Evolutionary conservation across 1,140 invertebrate genomes (phyloP).

Genomic region (Drosophila melanica): DNA sequence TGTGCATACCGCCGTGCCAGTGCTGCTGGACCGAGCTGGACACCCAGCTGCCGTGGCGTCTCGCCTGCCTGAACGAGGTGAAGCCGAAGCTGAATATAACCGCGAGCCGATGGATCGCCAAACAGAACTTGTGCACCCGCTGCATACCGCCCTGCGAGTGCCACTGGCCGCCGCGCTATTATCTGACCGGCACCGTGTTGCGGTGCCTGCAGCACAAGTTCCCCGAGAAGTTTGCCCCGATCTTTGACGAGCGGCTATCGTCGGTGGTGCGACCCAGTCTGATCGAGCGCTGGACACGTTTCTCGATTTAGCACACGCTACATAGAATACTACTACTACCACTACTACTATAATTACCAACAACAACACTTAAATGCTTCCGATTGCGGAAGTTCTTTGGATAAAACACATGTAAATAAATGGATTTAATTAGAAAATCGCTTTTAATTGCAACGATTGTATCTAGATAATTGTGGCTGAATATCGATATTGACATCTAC

Average conservation of each 20-base stretch:
- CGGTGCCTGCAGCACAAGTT: slow-evolving; percentile 56
- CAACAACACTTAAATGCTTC: too few species aligned
- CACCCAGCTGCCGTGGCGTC: slow-evolving; percentile 41
- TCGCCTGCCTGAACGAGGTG: slow-evolving; percentile 23
- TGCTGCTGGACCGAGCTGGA: slow-evolving; percentile 55
- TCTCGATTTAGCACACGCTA: slow-evolving; percentile 44
- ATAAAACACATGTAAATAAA: not conserved
- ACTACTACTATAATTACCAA: too few species aligned
- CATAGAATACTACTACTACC: not conserved
- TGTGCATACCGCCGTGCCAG: slow-evolving; percentile 65
- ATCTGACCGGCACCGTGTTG: slow-evolving; percentile 69
- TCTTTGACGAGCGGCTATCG: slow-evolving; percentile 58
- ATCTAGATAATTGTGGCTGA: slow-evolving; percentile 59
- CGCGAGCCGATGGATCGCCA: slow-evolving; percentile 37
- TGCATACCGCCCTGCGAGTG: slow-evolving; percentile 75
- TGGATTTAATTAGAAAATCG: not conserved
- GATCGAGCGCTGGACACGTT: slow-evolving; percentile 65
- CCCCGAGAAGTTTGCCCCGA: slow-evolving; percentile 68
- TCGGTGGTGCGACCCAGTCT: slow-evolving; percentile 51
- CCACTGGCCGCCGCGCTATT: slow-evolving; percentile 62
- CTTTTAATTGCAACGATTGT: slow-evolving; percentile 23
- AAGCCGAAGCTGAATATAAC: not conserved
- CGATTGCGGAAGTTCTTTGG: not conserved
- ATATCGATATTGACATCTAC: slow-evolving; percentile 37
- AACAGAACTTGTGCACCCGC: slow-evolving; percentile 13